Evolutionary conservation across 2,797 vertebrate species (phyloP), one percentile per base, ranked within the genome.

Genomic region (Apodemus agrarius): DNA sequence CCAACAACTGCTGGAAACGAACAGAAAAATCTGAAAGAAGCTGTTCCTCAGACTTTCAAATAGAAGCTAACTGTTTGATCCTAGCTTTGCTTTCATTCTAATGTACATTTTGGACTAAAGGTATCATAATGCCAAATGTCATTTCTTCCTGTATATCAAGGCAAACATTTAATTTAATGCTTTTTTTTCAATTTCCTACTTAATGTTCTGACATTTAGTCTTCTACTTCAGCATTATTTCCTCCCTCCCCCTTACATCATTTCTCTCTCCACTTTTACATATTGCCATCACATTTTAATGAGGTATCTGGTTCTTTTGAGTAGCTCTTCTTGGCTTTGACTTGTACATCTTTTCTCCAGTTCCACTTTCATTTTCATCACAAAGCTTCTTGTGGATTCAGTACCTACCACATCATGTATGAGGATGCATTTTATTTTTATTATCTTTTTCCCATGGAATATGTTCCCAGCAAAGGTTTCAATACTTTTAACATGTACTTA

Each of bases 151-250:
- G 26, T 57, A 7, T 87, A 40, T 9, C 83, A 69, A 14, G 63
- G 61, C 24, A 90, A 46, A 93, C 24, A 59, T 93, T 89, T 95
- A 93, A 96, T 89, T 79, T 94, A 63, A 91, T 57, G 22, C 21
- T 12, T 93, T 11, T 11, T 91, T 94, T 80, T 43, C 46, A 91
- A 65, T 95, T 93, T 92, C 19, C 31, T 90, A 93, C 63, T 83
- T 74, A 88, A 31, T 85, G 12, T 90, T 82, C 17, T 65, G 17
- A 16, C 52, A 37, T 81, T 89, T 65, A 96, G 61, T 86, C 52
- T 82, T 97, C n/a, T 19, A 34, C 4, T 82, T 89, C 40, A 95
- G 65, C 29, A 52, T 89, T 57, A 31, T 91, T 90, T 40, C 37
- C 17, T 5, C 34, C 63, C 12, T 11, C 13, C n/a, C 22, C 8